These are phyloP conservation scores for Zosterops pallidus DNA, from an alignment of 2,113 vertebrate genomes.

Conservation along the genomic window DNA sequence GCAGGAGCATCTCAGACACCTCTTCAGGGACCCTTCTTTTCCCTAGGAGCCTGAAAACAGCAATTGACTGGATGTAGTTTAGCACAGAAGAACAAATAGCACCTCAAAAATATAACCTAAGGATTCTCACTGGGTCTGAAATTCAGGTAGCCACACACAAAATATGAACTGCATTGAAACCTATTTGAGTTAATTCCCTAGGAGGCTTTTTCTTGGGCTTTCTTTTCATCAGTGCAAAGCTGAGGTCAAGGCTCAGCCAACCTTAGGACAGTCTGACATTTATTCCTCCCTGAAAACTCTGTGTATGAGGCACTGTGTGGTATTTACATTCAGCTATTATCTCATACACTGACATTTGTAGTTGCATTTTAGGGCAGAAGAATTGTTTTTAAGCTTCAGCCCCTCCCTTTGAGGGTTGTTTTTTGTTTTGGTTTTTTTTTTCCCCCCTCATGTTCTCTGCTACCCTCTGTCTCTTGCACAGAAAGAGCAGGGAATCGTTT, in stretches of 20 bases:
- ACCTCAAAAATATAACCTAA: not conserved
- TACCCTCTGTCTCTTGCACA: not conserved
- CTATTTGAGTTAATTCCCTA: not conserved
- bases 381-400: not conserved
- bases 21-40: not conserved
- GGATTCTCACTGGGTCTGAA: not conserved
- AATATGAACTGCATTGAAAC: not conserved
- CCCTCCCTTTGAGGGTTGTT: not conserved
- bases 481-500: not conserved
- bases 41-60: not conserved
- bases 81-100: not conserved
- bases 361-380: not conserved
- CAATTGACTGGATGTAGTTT: not conserved
- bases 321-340: not conserved
- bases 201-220: not conserved
- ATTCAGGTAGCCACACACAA: not conserved
- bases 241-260: not conserved
- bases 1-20: not conserved
- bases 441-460: not conserved
- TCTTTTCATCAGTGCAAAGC: not conserved
- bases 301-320: not conserved
- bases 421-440: too few species aligned
- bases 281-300: not conserved
- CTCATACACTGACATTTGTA: not conserved
- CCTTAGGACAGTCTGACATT: not conserved